phyloP scores from a whole-genome alignment of 2,888 invertebrate genomes.

The Rhodophaea formosa region DNA sequence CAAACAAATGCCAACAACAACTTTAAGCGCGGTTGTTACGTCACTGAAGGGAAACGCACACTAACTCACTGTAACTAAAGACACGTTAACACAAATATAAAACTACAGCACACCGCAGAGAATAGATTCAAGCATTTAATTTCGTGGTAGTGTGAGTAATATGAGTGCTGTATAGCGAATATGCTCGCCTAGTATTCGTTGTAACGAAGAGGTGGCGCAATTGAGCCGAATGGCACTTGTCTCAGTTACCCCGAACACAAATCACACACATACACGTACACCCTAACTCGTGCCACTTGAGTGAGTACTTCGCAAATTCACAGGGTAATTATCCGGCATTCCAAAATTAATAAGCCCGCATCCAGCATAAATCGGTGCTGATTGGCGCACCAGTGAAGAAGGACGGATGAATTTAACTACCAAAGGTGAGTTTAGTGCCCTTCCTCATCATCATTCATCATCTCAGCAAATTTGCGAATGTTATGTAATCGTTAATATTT shows the following conservation, averaged over 20 bases:
- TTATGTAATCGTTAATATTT: neutral
- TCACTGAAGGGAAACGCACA: slow-evolving; percentile 49
- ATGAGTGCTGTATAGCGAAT: slow-evolving; percentile 41
- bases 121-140: slow-evolving; percentile 37
- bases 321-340: slow-evolving; percentile 76
- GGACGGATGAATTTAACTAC: slow-evolving; percentile 79
- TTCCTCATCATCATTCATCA: too few relatives aligned
- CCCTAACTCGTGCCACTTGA: slow-evolving; percentile 67
- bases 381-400: slow-evolving; percentile 70
- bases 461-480: neutral
- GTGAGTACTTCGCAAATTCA: slow-evolving; percentile 70
- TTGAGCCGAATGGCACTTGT: slow-evolving; percentile 53
- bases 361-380: slow-evolving; percentile 66
- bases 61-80: slow-evolving; percentile 27
- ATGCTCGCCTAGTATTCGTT: slow-evolving; percentile 62
- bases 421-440: slow-evolving; percentile 58
- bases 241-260: slow-evolving; percentile 55
- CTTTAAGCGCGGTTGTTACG: slow-evolving; percentile 54
- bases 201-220: slow-evolving; percentile 68
- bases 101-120: neutral
- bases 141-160: slow-evolving; percentile 41
- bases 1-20: slow-evolving; percentile 48
- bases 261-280: slow-evolving; percentile 47
- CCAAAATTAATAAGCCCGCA: slow-evolving; percentile 73
- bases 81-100: slow-evolving; percentile 17